These are phyloP conservation scores for Drosophila truncata DNA, from an alignment of 1,140 invertebrate species.

Conservation along the genomic window DNA sequence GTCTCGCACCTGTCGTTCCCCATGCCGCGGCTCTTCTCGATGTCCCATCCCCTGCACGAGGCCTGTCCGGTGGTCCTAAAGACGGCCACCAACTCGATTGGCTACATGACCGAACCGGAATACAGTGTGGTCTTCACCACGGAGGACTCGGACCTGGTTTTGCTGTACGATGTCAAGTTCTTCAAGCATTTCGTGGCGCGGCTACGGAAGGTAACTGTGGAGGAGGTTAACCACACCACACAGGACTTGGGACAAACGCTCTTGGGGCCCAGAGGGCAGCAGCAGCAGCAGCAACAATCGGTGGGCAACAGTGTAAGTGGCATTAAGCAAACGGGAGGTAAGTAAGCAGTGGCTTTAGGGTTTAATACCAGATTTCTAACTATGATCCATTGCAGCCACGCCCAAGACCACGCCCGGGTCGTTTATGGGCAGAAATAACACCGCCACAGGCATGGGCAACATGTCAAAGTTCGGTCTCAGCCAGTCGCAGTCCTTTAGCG, in stretches of 20 bases:
- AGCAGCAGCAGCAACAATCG: no score
- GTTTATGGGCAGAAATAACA: conserved; percentile 47
- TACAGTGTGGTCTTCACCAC: conserved; percentile 88
- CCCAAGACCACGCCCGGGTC: conserved; percentile 41
- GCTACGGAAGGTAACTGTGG: conserved; percentile 90
- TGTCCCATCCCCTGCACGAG: conserved; percentile 95
- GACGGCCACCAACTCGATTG: conserved; percentile 76
- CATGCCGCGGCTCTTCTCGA: conserved; percentile 91
- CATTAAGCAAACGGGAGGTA: conserved; percentile 56
- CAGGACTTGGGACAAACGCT: conserved; percentile 62
- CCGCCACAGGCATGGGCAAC: conserved; percentile 36
- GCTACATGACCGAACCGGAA: conserved; percentile 88
- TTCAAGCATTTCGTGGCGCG: conserved; percentile 93
- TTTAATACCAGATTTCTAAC: neutral
- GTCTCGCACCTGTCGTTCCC: conserved; percentile 75
- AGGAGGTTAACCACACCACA: conserved; percentile 88
- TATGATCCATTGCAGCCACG: conserved; percentile 4
- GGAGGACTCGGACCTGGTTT: conserved; percentile 88
- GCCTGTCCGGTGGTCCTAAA: conserved; percentile 93
- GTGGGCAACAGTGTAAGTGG: conserved; percentile 47
- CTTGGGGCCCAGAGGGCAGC: conserved; percentile 23
- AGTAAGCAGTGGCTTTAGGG: neutral
- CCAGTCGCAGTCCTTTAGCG: conserved; percentile 77
- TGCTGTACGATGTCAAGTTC: conserved; percentile 91
- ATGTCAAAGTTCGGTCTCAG: conserved; percentile 65